Conservation (phyloP, 2,888 invertebrate genomes). For the Acleris laterana region DNA sequence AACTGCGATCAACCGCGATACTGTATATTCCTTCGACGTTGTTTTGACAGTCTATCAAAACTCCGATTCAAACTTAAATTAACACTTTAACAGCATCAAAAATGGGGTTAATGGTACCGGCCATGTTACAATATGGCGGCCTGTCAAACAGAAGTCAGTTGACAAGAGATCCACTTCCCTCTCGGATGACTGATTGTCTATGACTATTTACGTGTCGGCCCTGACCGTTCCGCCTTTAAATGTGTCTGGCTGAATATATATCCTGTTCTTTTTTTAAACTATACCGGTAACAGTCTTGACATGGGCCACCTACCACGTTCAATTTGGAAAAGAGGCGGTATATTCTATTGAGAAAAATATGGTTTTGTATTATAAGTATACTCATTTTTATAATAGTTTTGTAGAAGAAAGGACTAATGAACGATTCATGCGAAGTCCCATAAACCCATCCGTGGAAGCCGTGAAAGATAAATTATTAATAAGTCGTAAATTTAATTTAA, state of each 20-base stretch:
- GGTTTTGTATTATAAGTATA: neutral
- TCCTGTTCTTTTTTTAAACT: neutral
- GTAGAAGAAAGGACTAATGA: too few relatives aligned
- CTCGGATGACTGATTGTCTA: slow-evolving; percentile 27
- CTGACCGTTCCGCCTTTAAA: slow-evolving; percentile 27
- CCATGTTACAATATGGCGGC: slow-evolving; percentile 44
- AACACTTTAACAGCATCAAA: neutral
- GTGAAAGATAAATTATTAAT: too few relatives aligned
- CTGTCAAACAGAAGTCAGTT: slow-evolving; percentile 44
- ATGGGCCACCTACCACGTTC: slow-evolving; percentile 12
- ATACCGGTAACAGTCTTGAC: neutral
- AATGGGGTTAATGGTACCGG: slow-evolving; percentile 44
- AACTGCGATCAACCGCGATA: too few relatives aligned
- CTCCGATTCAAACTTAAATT: too few relatives aligned
- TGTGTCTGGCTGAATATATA: slow-evolving; percentile 13
- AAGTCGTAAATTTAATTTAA: too few relatives aligned
- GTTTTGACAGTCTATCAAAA: too few relatives aligned
- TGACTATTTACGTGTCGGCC: slow-evolving; percentile 26
- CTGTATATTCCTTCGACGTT: too few relatives aligned
- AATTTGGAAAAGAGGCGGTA: neutral
- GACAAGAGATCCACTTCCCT: slow-evolving; percentile 38
- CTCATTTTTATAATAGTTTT: neutral
- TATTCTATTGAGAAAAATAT: neutral
- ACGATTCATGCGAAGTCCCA: too few relatives aligned
- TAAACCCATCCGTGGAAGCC: too few relatives aligned